Percentiles rank a stretch among this genome's conserved stretches.
phyloP scores from a whole-genome alignment of 2,888 invertebrate genomes.

The Cacoxenus indagator region DNA sequence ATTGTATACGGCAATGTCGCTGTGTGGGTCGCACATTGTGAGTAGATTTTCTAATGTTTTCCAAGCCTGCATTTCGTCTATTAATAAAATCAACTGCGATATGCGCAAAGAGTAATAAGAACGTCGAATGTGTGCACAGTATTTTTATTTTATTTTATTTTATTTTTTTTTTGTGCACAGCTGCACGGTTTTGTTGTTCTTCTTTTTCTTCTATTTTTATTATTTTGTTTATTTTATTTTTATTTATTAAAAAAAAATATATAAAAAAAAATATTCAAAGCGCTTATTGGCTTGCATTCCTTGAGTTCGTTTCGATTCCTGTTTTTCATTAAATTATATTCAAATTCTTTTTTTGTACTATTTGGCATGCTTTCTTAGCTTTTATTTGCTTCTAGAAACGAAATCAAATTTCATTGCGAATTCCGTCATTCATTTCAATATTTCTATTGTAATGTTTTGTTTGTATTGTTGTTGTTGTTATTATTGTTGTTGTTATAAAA shows the following conservation, averaged over 20 bases:
- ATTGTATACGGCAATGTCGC: not conserved
- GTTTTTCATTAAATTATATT: conserved; percentile 1
- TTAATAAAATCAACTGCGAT: not conserved
- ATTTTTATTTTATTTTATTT: no score
- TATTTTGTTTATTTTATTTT: conserved; percentile 13
- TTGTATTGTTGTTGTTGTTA: not conserved
- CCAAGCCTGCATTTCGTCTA: not conserved
- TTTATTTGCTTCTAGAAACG: not conserved
- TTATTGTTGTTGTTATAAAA: not conserved
- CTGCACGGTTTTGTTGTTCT: no score
- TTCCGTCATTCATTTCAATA: not conserved
- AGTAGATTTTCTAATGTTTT: not conserved
- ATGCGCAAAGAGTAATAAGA: not conserved
- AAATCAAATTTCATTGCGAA: not conserved
- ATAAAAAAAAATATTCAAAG: conserved; percentile 25
- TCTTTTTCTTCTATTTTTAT: not conserved
- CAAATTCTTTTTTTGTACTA: not conserved
- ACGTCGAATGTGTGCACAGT: not conserved
- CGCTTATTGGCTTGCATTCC: not conserved
- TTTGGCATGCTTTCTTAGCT: not conserved
- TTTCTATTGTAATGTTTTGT: not conserved
- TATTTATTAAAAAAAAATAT: conserved; percentile 13
- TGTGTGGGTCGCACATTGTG: not conserved
- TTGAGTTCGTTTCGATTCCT: not conserved
- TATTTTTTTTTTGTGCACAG: not conserved